A percentile compares a stretch with the other conserved stretches of the same genome.
phyloP scores from a whole-genome alignment of 2,113 vertebrate species.

The Ciconia boyciana region DNA sequence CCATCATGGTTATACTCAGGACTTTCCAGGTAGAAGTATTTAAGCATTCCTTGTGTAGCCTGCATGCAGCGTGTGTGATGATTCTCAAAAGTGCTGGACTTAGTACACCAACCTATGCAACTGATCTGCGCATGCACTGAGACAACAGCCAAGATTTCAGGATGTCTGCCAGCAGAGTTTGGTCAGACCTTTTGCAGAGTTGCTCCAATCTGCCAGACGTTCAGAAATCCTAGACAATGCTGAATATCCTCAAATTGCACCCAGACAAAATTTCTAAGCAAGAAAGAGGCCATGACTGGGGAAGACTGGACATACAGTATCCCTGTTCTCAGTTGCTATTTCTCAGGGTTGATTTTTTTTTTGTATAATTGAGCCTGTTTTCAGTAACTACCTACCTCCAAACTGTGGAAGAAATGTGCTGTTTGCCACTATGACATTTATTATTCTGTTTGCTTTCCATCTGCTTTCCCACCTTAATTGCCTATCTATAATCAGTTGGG shows the following conservation, averaged over 20 bases:
- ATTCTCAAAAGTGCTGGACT: neutral
- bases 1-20: neutral
- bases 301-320: neutral
- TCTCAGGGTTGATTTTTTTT: neutral
- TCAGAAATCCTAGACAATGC: conserved; percentile 18
- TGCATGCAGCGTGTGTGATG: neutral
- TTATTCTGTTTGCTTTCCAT: neutral
- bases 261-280: neutral
- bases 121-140: neutral
- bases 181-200: neutral
- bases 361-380: neutral
- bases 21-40: neutral
- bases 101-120: neutral
- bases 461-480: neutral
- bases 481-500: neutral
- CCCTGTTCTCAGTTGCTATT: neutral
- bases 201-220: neutral
- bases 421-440: neutral
- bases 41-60: neutral
- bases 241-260: conserved; percentile 6
- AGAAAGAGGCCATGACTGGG: neutral
- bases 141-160: conserved; percentile 6
- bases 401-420: neutral
- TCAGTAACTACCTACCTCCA: neutral
- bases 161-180: conserved; percentile 3